Conservation (phyloP, 2,888 invertebrate species). For the Drosophila imparisetae region DNA sequence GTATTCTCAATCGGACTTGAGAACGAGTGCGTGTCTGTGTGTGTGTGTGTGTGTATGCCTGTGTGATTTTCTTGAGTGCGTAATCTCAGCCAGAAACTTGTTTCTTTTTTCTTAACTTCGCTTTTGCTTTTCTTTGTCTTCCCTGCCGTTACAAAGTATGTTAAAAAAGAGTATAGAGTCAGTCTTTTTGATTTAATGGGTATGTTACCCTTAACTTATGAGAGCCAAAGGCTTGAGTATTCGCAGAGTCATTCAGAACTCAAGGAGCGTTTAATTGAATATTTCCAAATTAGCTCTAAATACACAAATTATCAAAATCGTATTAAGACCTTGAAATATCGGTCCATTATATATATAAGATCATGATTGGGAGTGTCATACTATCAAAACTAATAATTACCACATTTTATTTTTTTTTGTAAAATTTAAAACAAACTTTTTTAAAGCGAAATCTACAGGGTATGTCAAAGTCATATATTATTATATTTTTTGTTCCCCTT, state of each 20-base stretch:
- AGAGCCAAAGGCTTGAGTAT: background rate
- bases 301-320: background rate
- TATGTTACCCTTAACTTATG: background rate
- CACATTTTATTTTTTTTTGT: background rate
- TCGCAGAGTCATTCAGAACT: background rate
- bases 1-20: conserved; percentile 56
- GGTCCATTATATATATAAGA: background rate
- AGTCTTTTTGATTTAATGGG: background rate
- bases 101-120: conserved; percentile 20
- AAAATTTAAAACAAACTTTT: background rate
- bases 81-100: conserved; percentile 51
- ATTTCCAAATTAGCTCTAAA: background rate
- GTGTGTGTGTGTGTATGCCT: conserved; percentile 22
- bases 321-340: background rate
- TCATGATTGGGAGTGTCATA: background rate
- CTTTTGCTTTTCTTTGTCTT: conserved; percentile 23
- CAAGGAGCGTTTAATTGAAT: background rate
- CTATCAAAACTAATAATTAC: background rate
- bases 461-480: conserved; percentile 1
- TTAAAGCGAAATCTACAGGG: background rate
- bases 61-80: conserved; percentile 58
- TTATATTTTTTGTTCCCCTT: background rate
- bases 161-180: background rate
- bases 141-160: background rate
- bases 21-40: conserved; percentile 39